Base-by-base conservation (phyloP, 2,113 vertebrate genomes). In the Caranx melampygus region DNA sequence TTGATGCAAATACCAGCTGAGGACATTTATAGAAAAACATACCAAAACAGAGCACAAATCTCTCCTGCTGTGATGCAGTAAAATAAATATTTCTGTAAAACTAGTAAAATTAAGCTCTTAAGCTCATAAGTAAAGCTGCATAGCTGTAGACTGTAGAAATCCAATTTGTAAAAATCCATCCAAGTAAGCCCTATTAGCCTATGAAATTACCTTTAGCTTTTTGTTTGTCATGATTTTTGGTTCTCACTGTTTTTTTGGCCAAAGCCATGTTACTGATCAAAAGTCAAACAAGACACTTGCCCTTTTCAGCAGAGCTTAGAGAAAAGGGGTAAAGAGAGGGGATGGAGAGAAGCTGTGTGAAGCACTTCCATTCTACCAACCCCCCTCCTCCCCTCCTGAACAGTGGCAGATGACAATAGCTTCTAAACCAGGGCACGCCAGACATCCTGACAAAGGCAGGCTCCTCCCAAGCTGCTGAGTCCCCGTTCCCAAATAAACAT, bases 351-450 rank as follows among this genome's bases (percentile, higher is more conserved):
- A 79, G 79, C 82, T 82, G 78, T 57, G 72, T 81, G 78, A 86
- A 88, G 83, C 89, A 75, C 85, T 89, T 64, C 68, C 78, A 75
- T 87, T 80, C 87, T 85, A 90, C 93, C 92, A 26, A 26, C 26
- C 91, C 87, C 35, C 89, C 92, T 91, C 37, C 37, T 7, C 85
- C 84, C 84, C 83, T 84, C 86, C 85, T 82, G 83, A 91, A 91
- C 91, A 92, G 88, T 83, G 91, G 91, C 90, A 83, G 91, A 93
- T 91, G 91, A 93, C 92, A 94, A 93, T 93, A 92, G 93, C 93
- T 91, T 90, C 88, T 90, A 93, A 94, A 94, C 89, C 92, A 92
- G 92, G 91, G 87, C 92, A 91, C 87, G 85, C 89, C 88, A 92
- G 89, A 90, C 90, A 91, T 86, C 91, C 91, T 93, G 92, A 94